phyloP scores from a whole-genome alignment of 2,888 invertebrate species.

The Pristionchus fissidentatus region DNA sequence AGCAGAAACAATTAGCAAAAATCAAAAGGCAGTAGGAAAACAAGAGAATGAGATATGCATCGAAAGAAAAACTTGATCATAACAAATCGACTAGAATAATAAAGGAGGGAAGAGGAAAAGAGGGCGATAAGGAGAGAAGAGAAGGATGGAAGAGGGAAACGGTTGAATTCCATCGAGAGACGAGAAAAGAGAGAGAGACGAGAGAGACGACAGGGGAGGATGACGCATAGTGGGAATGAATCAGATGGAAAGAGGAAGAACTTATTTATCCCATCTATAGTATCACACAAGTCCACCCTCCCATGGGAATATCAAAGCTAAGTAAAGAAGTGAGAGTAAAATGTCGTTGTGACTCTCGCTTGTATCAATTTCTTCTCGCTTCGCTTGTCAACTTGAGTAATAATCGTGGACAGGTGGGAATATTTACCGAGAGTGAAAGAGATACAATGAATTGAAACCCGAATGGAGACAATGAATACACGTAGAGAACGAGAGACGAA shows the following conservation, averaged over 20 bases:
- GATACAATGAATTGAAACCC: slow-evolving; percentile 18
- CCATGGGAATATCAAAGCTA: not conserved
- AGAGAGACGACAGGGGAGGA: not conserved
- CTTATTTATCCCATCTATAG: not conserved
- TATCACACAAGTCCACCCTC: not conserved
- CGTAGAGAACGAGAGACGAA: not conserved
- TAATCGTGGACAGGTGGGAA: slow-evolving; percentile 4
- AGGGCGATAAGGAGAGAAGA: not conserved
- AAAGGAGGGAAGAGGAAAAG: not conserved
- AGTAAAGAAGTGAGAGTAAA: too few relatives aligned
- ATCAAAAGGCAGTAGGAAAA: not conserved
- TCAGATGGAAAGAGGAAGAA: slow-evolving; percentile 15
- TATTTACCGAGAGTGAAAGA: slow-evolving; percentile 39
- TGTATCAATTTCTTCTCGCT: not conserved
- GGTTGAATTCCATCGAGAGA: slow-evolving; percentile 12
- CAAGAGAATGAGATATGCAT: not conserved
- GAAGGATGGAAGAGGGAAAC: slow-evolving; percentile 13
- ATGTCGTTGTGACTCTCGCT: not conserved
- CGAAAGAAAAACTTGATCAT: not conserved
- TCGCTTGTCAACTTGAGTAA: not conserved
- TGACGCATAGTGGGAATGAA: slow-evolving; percentile 36
- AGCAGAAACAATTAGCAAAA: not conserved
- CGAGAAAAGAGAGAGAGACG: not conserved
- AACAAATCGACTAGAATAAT: slow-evolving; percentile 17
- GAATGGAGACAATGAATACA: not conserved